phyloP scores from a whole-genome alignment of 2,113 vertebrate species.

The Tragelaphus buxtoni region DNA sequence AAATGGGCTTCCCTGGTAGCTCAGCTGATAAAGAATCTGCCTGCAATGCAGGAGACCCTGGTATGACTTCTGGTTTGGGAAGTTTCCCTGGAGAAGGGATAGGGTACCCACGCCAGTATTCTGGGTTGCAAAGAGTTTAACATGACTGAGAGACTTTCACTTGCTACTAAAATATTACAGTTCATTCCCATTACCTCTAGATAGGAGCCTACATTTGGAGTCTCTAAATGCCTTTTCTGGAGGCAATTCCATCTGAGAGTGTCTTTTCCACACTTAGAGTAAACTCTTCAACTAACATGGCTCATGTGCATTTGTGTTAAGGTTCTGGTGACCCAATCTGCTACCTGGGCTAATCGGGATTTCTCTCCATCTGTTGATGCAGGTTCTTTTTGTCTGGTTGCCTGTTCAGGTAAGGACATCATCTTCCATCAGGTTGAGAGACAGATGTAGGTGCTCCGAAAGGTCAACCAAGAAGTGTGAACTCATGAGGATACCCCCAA shows the following conservation, averaged over 20 bases:
- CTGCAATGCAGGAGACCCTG: neutral
- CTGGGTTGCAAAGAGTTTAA: neutral
- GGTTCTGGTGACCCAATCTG: neutral
- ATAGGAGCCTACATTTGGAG: neutral
- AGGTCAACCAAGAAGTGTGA: neutral
- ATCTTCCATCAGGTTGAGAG: neutral
- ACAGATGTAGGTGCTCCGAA: neutral
- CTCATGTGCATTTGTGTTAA: neutral
- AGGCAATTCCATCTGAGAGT: neutral
- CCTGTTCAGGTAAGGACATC: neutral
- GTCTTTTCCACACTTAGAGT: neutral
- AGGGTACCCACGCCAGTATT: neutral
- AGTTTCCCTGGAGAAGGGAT: neutral
- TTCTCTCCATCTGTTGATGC: neutral
- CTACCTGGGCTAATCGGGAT: neutral
- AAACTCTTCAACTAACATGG: neutral
- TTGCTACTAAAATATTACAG: conserved; percentile 8
- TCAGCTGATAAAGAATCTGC: neutral
- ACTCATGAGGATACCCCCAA: neutral
- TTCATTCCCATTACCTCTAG: neutral
- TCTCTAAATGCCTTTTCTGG: neutral
- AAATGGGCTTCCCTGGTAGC: neutral
- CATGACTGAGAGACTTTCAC: neutral
- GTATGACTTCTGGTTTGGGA: neutral
- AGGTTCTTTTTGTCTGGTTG: neutral